Base-by-base conservation (phyloP, 2,797 vertebrate species). In the Dendrocincla fuliginosa region DNA sequence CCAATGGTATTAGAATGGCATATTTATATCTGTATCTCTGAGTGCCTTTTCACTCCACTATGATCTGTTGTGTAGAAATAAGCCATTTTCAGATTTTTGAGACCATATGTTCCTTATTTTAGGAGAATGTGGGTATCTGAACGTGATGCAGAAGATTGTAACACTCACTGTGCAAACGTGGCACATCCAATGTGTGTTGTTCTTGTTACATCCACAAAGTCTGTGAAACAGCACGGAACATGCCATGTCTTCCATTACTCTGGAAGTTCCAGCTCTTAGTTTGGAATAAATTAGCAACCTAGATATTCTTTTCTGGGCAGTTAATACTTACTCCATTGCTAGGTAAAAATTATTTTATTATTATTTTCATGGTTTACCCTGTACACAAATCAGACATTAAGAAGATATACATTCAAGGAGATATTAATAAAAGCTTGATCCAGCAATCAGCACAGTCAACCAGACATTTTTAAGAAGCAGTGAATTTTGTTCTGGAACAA, bases 181-280 rank as follows among this genome's bases (percentile, higher is more conserved):
- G 41, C 17, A 30, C 37, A 61, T 50, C 24, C 3, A 2, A 3
- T 1, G 3, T 2, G 1, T 42, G 9, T 33, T 59, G 11, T 37
- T 67, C 5, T 10, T 37, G 16, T 23, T 64, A 37, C 10, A 12
- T 1, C 0, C 8, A 6, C 11, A 14, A 32, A 12, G 10, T 32
- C 57, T 20, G 28, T 33, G 61, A 47, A 71, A 55, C 8, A 73
- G 11, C 30, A 52, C 0, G 1, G 27, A 86, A n/a, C 1, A 3
- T 30, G 23, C 2, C 9, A 8, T 9, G 19, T 18, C 39, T 60
- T 74, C 56, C 27, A 19, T 50, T 56, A 3, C 24, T 46, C 61
- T 52, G 37, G 13, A 87, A 82, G 59, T 14, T 25, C 9, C 41
- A 70, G 13, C 5, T 79, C 52, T 39, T 16, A 23, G 5, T 53